phyloP scores from a whole-genome alignment of 2,113 vertebrate genomes.

The Falco punctatus region DNA sequence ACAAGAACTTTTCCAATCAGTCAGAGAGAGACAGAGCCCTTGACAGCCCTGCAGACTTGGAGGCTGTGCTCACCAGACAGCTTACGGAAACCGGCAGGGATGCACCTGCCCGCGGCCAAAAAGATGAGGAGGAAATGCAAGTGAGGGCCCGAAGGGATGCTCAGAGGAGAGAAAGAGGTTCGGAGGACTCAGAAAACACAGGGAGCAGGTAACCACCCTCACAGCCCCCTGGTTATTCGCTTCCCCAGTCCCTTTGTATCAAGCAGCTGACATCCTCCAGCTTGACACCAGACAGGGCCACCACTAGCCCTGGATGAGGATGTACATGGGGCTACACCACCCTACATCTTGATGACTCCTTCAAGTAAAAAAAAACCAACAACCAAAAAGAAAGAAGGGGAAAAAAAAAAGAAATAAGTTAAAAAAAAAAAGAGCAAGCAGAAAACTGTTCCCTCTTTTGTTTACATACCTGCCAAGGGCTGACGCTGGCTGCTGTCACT shows the following conservation, averaged over 20 bases:
- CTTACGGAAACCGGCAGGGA: background rate
- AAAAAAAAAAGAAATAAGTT: background rate
- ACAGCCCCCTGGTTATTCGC: fast-evolving
- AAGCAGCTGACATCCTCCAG: background rate
- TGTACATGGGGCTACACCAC: background rate
- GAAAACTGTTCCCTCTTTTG: conserved; percentile 29
- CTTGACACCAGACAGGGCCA: background rate
- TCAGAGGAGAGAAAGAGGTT: background rate
- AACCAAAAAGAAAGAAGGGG: fast-evolving
- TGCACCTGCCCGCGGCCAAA: background rate
- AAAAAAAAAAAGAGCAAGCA: background rate
- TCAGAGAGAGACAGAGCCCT: background rate
- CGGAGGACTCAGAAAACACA: background rate
- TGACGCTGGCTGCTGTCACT: conserved; percentile 54
- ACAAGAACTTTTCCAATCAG: conserved; percentile 62
- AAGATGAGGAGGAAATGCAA: background rate
- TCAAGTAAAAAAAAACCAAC: background rate
- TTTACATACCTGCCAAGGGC: conserved; percentile 65
- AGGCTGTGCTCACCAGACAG: conserved; percentile 12
- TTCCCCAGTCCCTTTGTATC: background rate
- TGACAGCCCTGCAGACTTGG: conserved; percentile 35
- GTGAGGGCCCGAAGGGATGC: background rate
- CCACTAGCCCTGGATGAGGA: background rate
- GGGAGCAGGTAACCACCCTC: background rate
- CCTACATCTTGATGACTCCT: fast-evolving